phyloP scores from a whole-genome alignment of 2,113 vertebrate species.

The Macroglossus sobrinus region DNA sequence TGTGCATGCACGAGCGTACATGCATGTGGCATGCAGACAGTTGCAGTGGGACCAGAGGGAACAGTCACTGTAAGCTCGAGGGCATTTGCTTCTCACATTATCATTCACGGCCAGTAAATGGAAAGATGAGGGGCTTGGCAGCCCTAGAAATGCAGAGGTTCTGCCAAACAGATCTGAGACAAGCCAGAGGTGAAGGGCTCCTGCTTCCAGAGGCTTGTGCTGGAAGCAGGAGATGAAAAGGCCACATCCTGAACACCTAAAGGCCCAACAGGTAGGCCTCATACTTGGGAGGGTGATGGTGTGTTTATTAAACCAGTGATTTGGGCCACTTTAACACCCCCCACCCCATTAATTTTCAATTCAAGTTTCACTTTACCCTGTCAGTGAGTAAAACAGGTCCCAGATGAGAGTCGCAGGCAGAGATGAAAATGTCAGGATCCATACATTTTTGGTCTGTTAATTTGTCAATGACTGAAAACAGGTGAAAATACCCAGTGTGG shows the following conservation, averaged over 20 bases:
- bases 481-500: not conserved
- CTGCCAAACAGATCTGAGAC: not conserved
- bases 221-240: not conserved
- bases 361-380: not conserved
- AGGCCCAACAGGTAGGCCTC: not conserved
- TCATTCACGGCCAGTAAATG: not conserved
- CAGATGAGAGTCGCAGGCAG: rapidly evolving
- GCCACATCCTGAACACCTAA: not conserved
- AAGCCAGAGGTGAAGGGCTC: not conserved
- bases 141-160: not conserved
- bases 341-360: not conserved
- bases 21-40: too few relatives aligned
- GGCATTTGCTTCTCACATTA: not conserved
- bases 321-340: not conserved
- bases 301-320: not conserved
- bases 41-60: not conserved
- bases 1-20: not conserved
- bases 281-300: not conserved
- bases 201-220: not conserved
- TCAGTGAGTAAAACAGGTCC: not conserved
- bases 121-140: not conserved
- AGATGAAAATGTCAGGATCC: not conserved
- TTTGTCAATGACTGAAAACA: not conserved
- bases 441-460: not conserved
- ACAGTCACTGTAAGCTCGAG: not conserved